Evolutionary conservation across 2,888 invertebrate genomes (phyloP), one percentile per base, ranked within the genome.

Genomic region (Diadromus collaris): DNA sequence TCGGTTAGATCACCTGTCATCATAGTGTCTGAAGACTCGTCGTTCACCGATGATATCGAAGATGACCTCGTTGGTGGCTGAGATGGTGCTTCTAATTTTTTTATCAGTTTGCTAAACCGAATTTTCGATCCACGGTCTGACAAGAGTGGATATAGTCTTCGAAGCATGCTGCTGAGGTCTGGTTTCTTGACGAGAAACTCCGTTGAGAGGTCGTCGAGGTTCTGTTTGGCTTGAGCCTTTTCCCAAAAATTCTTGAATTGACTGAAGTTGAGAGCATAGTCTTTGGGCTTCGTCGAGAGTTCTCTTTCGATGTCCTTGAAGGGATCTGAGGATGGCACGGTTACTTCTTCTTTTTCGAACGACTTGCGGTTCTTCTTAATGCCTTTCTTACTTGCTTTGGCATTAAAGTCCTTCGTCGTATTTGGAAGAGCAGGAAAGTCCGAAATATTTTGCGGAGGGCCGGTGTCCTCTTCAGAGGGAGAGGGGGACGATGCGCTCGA

Each of bases 181-280:
- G 27, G 13, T 54, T 51, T 32, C 7, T 44, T 34, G 10, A 2
- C 27, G 4, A n/a, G 19, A 16, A 65, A 65, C 44, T 46, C 44
- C 2, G 41, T 9, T 27, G 65, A 21, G n/a, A 7, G 29, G 16
- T 19, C 44, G 19, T 44, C 32, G 16, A 13, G 13, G 10, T 19
- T 27, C 34, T 29, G 13, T 56, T 21, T 44, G 6, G 24, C 32
- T 6, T 54, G 19, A 7, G 56, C 34, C 27, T 69, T 69, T 54
- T 69, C 69, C 27, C 51, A 21, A 34, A 69, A 38, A 32, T 54
- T 69, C 10, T 34, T 10, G 29, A 69, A 56, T 34, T 69, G 69
- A 7, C 16, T 21, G 54, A 54, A 69, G 6, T 48, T 69, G 32
- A 69, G 34, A n/a, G 46, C 7, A 21, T 69, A 34, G 3, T 54